Conservation (phyloP, 23 tunicate species). For the Trididemnum clinides region DNA sequence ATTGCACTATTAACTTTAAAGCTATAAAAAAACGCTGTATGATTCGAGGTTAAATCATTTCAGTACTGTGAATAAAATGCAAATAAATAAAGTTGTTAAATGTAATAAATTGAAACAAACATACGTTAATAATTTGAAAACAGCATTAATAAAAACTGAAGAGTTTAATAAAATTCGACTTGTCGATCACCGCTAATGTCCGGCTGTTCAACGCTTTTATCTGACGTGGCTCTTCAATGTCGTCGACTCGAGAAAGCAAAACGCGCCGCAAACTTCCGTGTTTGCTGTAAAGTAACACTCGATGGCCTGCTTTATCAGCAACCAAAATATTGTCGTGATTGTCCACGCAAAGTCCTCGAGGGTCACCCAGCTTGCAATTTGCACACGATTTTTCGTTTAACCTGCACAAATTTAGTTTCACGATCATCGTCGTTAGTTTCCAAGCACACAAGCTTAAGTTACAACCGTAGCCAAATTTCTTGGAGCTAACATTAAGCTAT, state of each 20-base stretch:
- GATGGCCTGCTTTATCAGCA: conserved; percentile 40
- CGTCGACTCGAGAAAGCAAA: conserved; percentile 47
- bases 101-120: too few relatives aligned
- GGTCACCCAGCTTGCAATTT: conserved; percentile 35
- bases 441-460: too few relatives aligned
- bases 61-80: too few relatives aligned
- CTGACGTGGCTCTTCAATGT: conserved; percentile 35
- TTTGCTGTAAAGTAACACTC: conserved; percentile 33
- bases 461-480: too few relatives aligned
- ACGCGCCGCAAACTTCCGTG: conserved; percentile 45
- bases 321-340: conserved; percentile 59
- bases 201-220: not conserved
- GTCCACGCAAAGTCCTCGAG: conserved; percentile 87
- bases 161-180: conserved; percentile 27
- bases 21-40: too few relatives aligned
- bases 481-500: too few relatives aligned
- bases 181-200: conserved; percentile 53
- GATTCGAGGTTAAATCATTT: too few relatives aligned
- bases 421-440: too few relatives aligned
- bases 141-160: too few relatives aligned
- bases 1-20: too few relatives aligned
- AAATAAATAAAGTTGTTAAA: too few relatives aligned
- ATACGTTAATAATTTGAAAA: too few relatives aligned
- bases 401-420: not conserved
- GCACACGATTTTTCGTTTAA: not conserved